These are phyloP conservation scores for Gasteruption jaculator DNA, from an alignment of 2,888 invertebrate genomes.

Conservation along the genomic window DNA sequence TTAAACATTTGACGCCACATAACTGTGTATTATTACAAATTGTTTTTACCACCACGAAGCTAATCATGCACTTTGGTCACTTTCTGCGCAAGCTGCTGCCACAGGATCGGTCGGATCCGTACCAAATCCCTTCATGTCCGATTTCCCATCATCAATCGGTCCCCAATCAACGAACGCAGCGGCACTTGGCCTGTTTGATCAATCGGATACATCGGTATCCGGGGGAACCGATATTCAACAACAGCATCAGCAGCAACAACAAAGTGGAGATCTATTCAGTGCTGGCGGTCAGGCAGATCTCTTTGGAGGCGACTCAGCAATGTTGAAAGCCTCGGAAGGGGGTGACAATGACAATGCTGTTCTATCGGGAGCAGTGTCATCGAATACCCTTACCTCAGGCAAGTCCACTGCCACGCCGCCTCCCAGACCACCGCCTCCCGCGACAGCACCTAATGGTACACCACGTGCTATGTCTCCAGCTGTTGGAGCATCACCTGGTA, in stretches of 20 bases:
- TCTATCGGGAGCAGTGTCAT: constrained; percentile 33
- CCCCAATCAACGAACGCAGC: constrained; percentile 28
- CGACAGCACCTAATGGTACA: constrained; percentile 42
- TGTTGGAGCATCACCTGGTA: constrained; percentile 43
- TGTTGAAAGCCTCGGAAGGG: constrained; percentile 35
- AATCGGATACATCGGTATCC: too few species aligned
- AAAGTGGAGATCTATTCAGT: constrained; percentile 44
- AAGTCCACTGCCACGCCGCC: constrained; percentile 50
- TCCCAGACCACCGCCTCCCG: constrained; percentile 52
- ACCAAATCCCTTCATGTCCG: constrained; percentile 65
- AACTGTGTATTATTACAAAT: neutral
- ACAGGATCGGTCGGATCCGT: constrained; percentile 51
- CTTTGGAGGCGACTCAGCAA: constrained; percentile 46
- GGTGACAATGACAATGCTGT: constrained; percentile 36
- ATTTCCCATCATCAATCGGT: constrained; percentile 49
- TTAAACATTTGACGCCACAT: too few species aligned
- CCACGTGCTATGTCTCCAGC: constrained; percentile 47
- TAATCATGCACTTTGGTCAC: constrained; percentile 37
- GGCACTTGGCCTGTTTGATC: constrained; percentile 38
- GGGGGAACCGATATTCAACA: too few species aligned
- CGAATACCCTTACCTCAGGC: constrained; percentile 30
- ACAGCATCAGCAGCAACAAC: constrained; percentile 6
- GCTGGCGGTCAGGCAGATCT: constrained; percentile 46
- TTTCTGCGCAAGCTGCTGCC: constrained; percentile 57
- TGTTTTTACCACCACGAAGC: constrained; percentile 14